A percentile compares a stretch with the other conserved stretches of the same genome.
phyloP scores from a whole-genome alignment of 2,888 invertebrate species.

The Campaea margaritaria region DNA sequence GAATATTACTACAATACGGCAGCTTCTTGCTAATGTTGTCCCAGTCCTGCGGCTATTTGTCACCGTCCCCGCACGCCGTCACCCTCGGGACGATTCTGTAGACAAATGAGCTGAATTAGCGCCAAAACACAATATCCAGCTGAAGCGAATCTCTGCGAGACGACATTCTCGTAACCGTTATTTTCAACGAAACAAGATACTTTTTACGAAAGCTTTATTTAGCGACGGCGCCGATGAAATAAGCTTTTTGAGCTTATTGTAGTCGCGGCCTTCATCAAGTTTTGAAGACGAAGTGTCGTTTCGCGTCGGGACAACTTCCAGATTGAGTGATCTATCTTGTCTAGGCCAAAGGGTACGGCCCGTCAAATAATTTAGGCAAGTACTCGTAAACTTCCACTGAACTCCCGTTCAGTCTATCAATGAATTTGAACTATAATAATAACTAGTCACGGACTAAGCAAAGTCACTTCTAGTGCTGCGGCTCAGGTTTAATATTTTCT shows the following conservation, averaged over 20 bases:
- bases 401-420: neutral
- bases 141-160: constrained; percentile 11
- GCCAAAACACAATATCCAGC: constrained; percentile 19
- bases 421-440: neutral
- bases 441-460: too few species aligned
- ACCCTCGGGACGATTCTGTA: constrained; percentile 9
- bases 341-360: constrained; percentile 1
- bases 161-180: constrained; percentile 10
- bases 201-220: constrained; percentile 2
- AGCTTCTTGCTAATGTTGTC: constrained; percentile 16
- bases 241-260: neutral
- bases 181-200: neutral
- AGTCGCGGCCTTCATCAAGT: neutral
- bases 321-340: constrained; percentile 6
- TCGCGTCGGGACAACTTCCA: constrained; percentile 12
- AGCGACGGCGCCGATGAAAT: neutral
- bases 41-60: constrained; percentile 13
- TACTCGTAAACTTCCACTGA: constrained; percentile 1
- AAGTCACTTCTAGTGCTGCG: too few species aligned
- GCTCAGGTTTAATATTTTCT: too few species aligned
- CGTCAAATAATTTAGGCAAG: neutral
- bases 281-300: neutral
- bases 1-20: constrained; percentile 1
- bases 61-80: constrained; percentile 4
- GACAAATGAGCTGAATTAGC: constrained; percentile 46